Evolutionary conservation across 1,140 invertebrate genomes (phyloP).

Genomic region (Sipha flava): DNA sequence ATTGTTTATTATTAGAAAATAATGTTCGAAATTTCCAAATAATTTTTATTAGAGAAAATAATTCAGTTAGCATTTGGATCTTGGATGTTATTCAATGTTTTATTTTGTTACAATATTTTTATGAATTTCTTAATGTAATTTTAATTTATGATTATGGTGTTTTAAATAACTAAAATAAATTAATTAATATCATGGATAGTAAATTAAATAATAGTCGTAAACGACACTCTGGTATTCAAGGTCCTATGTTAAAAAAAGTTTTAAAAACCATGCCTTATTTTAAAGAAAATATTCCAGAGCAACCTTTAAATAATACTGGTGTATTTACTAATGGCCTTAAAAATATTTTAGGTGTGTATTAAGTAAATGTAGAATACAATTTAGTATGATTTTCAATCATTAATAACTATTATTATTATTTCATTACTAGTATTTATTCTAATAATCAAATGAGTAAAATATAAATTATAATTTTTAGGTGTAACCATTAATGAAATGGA

Average conservation of each 20-base stretch:
- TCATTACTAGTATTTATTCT: background rate
- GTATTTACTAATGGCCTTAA: background rate
- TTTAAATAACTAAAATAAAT: background rate
- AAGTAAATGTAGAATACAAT: too few species aligned
- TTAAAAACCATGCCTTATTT: slow-evolving; percentile 14
- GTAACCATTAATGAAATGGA: slow-evolving; percentile 6
- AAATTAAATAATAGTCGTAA: background rate
- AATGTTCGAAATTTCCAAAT: background rate
- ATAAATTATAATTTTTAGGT: background rate
- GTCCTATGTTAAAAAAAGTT: slow-evolving; percentile 17
- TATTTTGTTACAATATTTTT: background rate
- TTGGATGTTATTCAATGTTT: background rate
- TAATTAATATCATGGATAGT: slow-evolving; percentile 16
- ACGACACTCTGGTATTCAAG: slow-evolving; percentile 1
- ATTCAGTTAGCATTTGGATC: background rate
- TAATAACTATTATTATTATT: background rate
- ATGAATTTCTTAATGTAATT: background rate
- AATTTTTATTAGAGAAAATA: background rate
- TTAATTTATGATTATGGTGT: background rate
- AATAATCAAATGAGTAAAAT: background rate
- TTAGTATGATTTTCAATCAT: too few species aligned
- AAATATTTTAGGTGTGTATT: slow-evolving; percentile 7
- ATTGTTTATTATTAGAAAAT: slow-evolving; percentile 23
- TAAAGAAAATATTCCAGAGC: slow-evolving; percentile 24
- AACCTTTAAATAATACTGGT: background rate